Base-by-base conservation (phyloP, 1,140 invertebrate genomes). In the Drosophila varians region DNA sequence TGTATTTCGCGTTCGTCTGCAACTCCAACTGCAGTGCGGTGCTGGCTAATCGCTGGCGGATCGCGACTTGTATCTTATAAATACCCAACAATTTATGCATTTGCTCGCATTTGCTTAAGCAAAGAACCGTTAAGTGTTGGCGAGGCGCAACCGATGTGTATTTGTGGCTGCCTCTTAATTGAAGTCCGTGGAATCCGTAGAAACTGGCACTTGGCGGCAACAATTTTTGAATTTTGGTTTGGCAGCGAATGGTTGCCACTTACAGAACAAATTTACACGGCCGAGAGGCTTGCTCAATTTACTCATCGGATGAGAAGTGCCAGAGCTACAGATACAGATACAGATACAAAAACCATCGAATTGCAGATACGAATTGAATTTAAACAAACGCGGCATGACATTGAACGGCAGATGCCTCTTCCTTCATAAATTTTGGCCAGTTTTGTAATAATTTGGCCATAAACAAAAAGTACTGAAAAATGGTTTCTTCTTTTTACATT, bases 11-110 rank as follows among this genome's bases (percentile, higher is more conserved):
- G 49, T 19, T 11, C 16, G 34, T 12, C 12, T 47, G 43, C 65
- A 73, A 69, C 56, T 77, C 62, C 52, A 36, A n/a, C 52, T 34
- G 60, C 43, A 46, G 16, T 38, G 62, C 31, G 16, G 8, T 18
- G 21, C 31, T 5, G 54, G 47, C 61, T 84, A 79, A 84, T 84
- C 79, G n/a, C n/a, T n/a, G 75, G 40, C 52, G 49, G 61, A 84
- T 84, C 79, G 78, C 60, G 61, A 65, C 72, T 79, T 73, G 54
- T 61, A 76, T 84, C 80, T 84, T 84, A 73, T 86, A 84, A 84
- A 86, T 84, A 76, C 72, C 38, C 72, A 61, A 74, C 72, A 84
- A 84, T 84, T 84, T 84, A 84, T 84, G 80, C 62, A 52, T 72
- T 73, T 45, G 58, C 58, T 65, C 46, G 66, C 66, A 73, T 84